Conservation (phyloP, 2,797 vertebrate genomes). For the Cuculus canorus region DNA sequence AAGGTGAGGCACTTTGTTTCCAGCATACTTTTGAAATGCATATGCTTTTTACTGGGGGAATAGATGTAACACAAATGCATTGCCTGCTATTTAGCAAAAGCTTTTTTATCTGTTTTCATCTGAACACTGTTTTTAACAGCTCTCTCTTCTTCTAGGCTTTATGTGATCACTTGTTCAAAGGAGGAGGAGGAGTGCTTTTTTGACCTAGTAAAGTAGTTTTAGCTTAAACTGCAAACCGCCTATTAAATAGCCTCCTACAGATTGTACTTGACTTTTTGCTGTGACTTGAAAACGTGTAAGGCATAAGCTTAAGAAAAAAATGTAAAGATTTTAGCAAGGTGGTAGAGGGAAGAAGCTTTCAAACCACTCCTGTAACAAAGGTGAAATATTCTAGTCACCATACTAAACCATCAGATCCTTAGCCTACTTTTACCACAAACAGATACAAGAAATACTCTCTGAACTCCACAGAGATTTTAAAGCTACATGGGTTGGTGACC, state of each 20-base stretch:
- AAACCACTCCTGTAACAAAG: neutral
- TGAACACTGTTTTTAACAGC: neutral
- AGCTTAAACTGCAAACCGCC: neutral
- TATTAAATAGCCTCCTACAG: neutral
- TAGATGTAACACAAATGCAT: neutral
- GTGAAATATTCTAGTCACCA: neutral
- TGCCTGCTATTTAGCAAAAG: neutral
- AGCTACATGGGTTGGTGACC: neutral
- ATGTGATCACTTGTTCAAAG: neutral
- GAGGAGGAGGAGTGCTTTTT: neutral
- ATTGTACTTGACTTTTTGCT: neutral
- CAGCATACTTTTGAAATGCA: neutral
- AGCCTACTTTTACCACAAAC: neutral
- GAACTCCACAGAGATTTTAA: conserved; percentile 6
- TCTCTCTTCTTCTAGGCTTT: neutral
- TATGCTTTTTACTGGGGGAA: neutral
- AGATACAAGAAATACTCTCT: neutral
- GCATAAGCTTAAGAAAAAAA: neutral
- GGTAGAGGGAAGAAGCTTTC: neutral
- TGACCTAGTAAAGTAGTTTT: conserved; percentile 6
- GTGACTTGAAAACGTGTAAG: neutral
- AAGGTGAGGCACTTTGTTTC: neutral
- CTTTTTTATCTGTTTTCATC: neutral
- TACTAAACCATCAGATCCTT: neutral
- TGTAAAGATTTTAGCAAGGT: neutral